Base-by-base conservation (phyloP, 1,140 invertebrate genomes). In the Rhyacophila brunnea region DNA sequence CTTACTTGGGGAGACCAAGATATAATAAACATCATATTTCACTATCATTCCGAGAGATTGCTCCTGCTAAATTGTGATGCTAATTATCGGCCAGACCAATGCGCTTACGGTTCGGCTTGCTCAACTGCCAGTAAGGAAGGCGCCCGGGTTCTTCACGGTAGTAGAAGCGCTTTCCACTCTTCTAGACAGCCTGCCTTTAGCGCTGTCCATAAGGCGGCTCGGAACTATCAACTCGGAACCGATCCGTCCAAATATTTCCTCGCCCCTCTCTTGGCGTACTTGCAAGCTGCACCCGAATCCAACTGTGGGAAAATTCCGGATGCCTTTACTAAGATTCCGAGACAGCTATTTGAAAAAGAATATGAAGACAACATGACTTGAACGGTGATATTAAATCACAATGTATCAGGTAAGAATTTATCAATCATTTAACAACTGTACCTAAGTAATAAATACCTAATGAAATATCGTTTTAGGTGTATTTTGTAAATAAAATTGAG, bases 1-100 rank as follows among this genome's bases (percentile, higher is more conserved):
- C 93, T 97, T 43, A 93, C 91, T 2, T 97, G 92, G 92, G 95
- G 95, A n/a, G 95, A 98, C 78, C 95, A 98, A 77, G 95, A 97
- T 79, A 93, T 98, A 56, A 93, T 98, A 61, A 98, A 98, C 72
- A 95, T 97, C 62, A 89, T 96, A 66, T 96, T 97, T 72, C 89
- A 94, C 75, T 91, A 88, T 75, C 87, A 95, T 82, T 87, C 91
- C 66, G 85, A 91, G 54, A 88, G 90, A 67, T 75, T 97, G 11
- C 88, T 88, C 62, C 78, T 93, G 32, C 87, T 92, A 72, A 83
- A 88, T 0, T 97, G 95, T 71, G 82, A 90, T 48, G 95, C 90
- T 75, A 98, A 97, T 74, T 97, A 92, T 70, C 83, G 94, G 49
- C 88, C 93, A 7, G 94, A 97, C 78, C 94, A 97, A 71, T 97